Evolutionary conservation across 2,888 invertebrate genomes (phyloP).

Genomic region (Heliconius hortense): DNA sequence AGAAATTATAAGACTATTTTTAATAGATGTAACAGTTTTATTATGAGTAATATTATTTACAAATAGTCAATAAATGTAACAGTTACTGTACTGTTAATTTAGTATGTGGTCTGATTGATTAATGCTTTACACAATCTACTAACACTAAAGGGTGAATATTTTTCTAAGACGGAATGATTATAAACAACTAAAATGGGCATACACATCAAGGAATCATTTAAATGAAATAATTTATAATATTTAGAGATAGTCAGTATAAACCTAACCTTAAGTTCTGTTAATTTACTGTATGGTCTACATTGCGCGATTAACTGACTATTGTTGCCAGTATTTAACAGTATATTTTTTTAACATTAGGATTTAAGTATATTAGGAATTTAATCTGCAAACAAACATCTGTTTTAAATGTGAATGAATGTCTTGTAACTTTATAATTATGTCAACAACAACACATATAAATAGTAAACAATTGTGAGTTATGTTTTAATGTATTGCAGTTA

Average conservation of each 20-base stretch:
- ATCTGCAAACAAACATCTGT: neutral
- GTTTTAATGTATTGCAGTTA: constrained; percentile 40
- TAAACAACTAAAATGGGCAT: neutral
- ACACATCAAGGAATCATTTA: neutral
- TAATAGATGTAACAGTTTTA: neutral
- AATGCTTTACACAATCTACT: neutral
- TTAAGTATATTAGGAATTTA: neutral
- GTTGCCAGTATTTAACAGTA: neutral
- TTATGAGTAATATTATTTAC: neutral
- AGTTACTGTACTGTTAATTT: neutral
- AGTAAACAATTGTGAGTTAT: constrained; percentile 73
- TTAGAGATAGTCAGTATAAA: neutral
- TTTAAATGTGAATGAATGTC: constrained; percentile 55
- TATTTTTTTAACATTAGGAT: neutral
- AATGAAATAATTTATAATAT: neutral
- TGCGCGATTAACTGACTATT: neutral
- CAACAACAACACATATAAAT: constrained; percentile 59
- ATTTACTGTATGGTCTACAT: neutral
- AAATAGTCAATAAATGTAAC: neutral
- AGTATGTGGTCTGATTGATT: neutral
- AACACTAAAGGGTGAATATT: neutral
- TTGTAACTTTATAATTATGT: constrained; percentile 66
- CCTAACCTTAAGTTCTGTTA: constrained; percentile 4
- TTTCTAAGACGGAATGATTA: neutral
- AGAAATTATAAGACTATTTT: neutral